Evolutionary conservation across 2,797 vertebrate species (phyloP), one percentile per base, ranked within the genome.

Genomic region (Myiotriccus ornatus): DNA sequence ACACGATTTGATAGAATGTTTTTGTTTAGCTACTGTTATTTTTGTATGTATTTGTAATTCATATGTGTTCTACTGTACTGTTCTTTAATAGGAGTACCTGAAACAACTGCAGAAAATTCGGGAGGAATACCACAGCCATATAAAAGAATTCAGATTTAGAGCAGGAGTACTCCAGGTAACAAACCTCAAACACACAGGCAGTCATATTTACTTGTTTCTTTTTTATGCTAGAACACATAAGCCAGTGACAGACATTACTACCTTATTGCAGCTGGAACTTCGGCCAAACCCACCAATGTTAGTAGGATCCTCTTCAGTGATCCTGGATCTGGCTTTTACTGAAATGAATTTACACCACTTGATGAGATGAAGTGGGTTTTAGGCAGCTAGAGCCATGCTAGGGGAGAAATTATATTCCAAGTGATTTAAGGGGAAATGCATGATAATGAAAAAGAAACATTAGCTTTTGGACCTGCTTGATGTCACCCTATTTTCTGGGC

Each of bases 101-200:
- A 97, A 94, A 87, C 98, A 99, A 93, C 88, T 99, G 85, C 97
- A 98, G 79, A 92, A 97, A 94, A 99, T 99, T 96, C 98, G 99
- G 50, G 98, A 98, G 53, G 98, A 98, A 92, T 99, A 99, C 96
- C 98, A 98, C 27, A 97, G 90, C 17, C 96, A 98, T 53, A 95
- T 98, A 88, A 98, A 97, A 91, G 98, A 97, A 94, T 98, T 98
- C 93, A 98, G 94, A 92, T 96, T 74, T 67, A 98, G 97, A 97
- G 97, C 97, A 69, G 97, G 96, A 83, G 41, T 89, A 67, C 12
- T 83, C 18, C 94, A 98, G 98, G 98, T 98, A 96, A 91, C 34
- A 81, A 63, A 89, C 28, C n/a, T 87, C 35, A 80, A 15, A 64
- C 35, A 35, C 8, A 44, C 28, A 19, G 8, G 12, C 15, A 37